Evolutionary conservation across 2,797 vertebrate species (phyloP), one percentile per base, ranked within the genome.

Genomic region (Sebastes cheni): DNA sequence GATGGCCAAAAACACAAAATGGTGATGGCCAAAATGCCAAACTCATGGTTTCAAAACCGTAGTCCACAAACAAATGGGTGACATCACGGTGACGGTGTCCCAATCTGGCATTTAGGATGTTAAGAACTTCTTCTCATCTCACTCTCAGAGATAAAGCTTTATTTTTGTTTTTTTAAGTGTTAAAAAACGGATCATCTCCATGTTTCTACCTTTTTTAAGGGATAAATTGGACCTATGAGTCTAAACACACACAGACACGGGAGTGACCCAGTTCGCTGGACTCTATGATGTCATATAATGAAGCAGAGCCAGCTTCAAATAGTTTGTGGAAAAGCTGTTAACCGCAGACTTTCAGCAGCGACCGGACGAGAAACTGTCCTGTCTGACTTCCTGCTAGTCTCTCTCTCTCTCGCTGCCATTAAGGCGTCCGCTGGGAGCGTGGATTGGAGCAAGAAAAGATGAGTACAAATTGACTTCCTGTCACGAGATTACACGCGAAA

Each of bases 391-490:
- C 74, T 23, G 61, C 68, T 32, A 9, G 8, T 20, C 64, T 11
- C 8, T 18, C 64, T 29, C 23, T 23, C 36, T 42, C 66, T 32
- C 29, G 13, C 32, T 22, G 2, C 8, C 68, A 75, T 74, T 71
- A 73, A 42, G 42, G 70, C 68, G 3, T 79, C 80, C 6, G 25
- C 69, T n/a, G 70, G 75, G 85, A 80, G 22, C 1, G 16, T 12
- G n/a, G 42, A 79, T 2, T 25, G 69, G 9, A 58, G 23, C n/a
- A 3, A 72, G 46, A 46, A 50, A 52, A 60, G 84, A 79, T 30
- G 69, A 77, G 65, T n/a, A 67, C 76, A 76, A 74, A 81, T 58
- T 69, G 76, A 81, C 54, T 85, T 83, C 69, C 73, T 71, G 84
- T 81, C 66, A 70, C 52, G 23, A 50, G 25, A 77, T 29, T 16